A percentile compares a stretch with the other conserved stretches of the same genome.
These are phyloP conservation scores for Halichoerus grypus DNA, from an alignment of 2,113 vertebrate species.

Conservation along the genomic window DNA sequence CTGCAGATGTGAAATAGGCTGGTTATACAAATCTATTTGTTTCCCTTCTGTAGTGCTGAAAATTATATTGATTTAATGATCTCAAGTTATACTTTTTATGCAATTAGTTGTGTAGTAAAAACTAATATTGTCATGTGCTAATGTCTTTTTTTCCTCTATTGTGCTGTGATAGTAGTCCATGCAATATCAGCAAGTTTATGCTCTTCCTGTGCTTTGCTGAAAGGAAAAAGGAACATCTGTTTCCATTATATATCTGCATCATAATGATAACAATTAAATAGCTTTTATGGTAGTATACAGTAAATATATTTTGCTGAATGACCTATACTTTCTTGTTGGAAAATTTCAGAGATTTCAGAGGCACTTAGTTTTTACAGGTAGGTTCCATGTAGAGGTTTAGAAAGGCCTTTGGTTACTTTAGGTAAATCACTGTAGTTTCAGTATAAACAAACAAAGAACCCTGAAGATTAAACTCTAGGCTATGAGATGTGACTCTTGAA, in stretches of 20 bases:
- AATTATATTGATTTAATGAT: constrained; percentile 81
- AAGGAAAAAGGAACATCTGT: constrained; percentile 72
- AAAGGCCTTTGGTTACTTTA: constrained; percentile 60
- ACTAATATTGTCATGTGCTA: constrained; percentile 74
- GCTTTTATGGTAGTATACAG: constrained; percentile 66
- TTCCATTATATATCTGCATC: constrained; percentile 71
- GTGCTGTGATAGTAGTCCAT: constrained; percentile 5
- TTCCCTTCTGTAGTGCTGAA: constrained; percentile 73
- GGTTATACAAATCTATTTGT: constrained; percentile 66
- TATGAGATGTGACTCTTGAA: background rate
- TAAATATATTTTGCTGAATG: constrained; percentile 66
- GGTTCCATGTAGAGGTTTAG: constrained; percentile 3
- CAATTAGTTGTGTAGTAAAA: constrained; percentile 80
- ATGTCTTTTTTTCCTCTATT: constrained; percentile 47
- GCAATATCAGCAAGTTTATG: constrained; percentile 64
- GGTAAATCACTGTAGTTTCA: constrained; percentile 43
- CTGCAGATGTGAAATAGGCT: constrained; percentile 68
- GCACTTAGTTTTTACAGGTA: constrained; percentile 36
- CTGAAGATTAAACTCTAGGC: background rate
- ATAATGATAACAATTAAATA: constrained; percentile 73
- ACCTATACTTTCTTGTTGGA: constrained; percentile 47
- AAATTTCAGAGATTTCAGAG: constrained; percentile 63
- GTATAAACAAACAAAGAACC: constrained; percentile 22
- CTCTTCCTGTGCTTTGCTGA: constrained; percentile 74
- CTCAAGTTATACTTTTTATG: constrained; percentile 78